phyloP scores from a whole-genome alignment of 2,113 vertebrate genomes.

The Desmodus rotundus region DNA sequence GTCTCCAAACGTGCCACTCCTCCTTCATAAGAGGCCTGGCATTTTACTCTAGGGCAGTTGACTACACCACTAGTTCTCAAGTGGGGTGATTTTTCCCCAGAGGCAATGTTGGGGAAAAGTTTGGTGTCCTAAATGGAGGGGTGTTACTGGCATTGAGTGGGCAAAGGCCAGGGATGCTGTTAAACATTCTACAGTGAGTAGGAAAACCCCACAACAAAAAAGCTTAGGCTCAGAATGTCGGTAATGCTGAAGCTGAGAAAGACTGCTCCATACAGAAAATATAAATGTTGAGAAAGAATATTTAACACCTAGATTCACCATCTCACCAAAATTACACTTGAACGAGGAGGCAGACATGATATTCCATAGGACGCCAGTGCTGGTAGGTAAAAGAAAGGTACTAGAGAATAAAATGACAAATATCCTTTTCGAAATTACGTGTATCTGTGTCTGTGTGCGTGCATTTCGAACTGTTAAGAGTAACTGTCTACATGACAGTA shows the following conservation, averaged over 20 bases:
- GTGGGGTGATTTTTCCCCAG: not conserved
- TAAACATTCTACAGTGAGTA: not conserved
- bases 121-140: not conserved
- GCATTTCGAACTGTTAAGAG: not conserved
- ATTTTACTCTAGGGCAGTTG: not conserved
- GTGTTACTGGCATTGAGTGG: conserved; percentile 33
- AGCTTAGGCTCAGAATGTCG: not conserved
- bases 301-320: not conserved
- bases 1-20: not conserved
- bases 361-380: not conserved
- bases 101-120: not conserved
- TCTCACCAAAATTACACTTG: not conserved
- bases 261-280: not conserved
- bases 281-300: not conserved
- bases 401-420: not conserved
- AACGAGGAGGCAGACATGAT: not conserved
- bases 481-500: not conserved
- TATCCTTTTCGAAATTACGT: not conserved
- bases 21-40: not conserved
- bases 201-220: not conserved
- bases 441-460: not conserved
- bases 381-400: not conserved
- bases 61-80: not conserved
- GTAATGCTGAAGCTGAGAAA: not conserved
- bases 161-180: not conserved